Conservation (phyloP, 92 coral and sea anemone genomes). For the Nematostella vectensis region DNA sequence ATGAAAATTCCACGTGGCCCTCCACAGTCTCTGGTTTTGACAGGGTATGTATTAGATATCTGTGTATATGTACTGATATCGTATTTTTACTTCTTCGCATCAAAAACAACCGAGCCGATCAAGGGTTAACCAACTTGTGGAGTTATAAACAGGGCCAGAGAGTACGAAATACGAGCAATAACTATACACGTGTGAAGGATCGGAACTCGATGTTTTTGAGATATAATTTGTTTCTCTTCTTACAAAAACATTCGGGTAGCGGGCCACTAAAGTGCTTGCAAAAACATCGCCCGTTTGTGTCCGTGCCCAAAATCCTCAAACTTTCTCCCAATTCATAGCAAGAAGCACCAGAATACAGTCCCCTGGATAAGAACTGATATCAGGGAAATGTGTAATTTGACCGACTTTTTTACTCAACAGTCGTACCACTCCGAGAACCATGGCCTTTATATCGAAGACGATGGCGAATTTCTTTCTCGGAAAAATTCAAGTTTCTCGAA, state of each 20-base stretch:
- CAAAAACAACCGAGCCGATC: conserved; percentile 43
- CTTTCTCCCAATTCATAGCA: too few relatives aligned
- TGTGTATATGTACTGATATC: conserved; percentile 2
- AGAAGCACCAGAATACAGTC: too few relatives aligned
- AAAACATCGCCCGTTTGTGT: too few relatives aligned
- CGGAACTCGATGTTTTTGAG: conserved; percentile 58
- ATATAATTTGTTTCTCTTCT: conserved; percentile 43
- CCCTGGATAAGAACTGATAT: too few relatives aligned
- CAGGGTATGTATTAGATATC: conserved; percentile 23
- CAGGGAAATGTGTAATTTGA: too few relatives aligned
- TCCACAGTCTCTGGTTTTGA: conserved; percentile 36
- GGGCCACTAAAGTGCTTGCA: too few relatives aligned
- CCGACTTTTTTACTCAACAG: conserved; percentile 22
- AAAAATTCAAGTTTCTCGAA: conserved; percentile 70
- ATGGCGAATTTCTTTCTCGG: conserved; percentile 78
- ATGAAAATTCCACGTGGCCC: conserved; percentile 98
- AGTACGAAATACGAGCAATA: conserved; percentile 22
- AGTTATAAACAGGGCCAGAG: conserved; percentile 35
- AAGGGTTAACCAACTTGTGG: conserved; percentile 18
- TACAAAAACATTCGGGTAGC: neutral
- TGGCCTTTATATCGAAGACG: conserved; percentile 81
- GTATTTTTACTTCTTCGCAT: conserved; percentile 6
- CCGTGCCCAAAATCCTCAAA: too few relatives aligned
- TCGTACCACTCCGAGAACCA: conserved; percentile 65
- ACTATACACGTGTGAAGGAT: conserved; percentile 54